phyloP scores from a whole-genome alignment of 2,888 invertebrate species.

The Diabrotica balteata region DNA sequence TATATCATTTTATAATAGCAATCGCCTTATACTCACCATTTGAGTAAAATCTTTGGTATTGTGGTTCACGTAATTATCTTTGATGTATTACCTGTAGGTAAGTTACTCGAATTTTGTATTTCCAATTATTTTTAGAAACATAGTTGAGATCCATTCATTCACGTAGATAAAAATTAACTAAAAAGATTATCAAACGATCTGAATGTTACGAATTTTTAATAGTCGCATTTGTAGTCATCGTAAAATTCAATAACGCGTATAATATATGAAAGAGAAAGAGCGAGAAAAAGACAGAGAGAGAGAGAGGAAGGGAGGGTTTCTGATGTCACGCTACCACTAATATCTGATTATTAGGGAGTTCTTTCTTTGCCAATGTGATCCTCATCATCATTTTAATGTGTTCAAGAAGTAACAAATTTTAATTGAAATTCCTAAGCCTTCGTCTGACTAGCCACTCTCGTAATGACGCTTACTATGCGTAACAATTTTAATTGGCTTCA shows the following conservation, averaged over 20 bases:
- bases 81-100: too few species aligned
- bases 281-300: slow-evolving; percentile 16
- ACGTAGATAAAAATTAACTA: too few species aligned
- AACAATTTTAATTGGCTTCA: slow-evolving; percentile 59
- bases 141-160: too few species aligned
- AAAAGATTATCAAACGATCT: too few species aligned
- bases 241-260: slow-evolving; percentile 41
- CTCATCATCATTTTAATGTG: slow-evolving; percentile 47
- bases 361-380: slow-evolving; percentile 35
- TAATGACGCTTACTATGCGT: slow-evolving; percentile 56
- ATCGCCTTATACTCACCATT: too few species aligned
- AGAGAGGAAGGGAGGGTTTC: neutral
- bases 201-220: slow-evolving; percentile 9
- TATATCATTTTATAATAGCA: too few species aligned
- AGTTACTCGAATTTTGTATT: too few species aligned
- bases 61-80: too few species aligned
- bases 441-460: slow-evolving; percentile 54
- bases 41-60: too few species aligned
- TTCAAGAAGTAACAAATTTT: slow-evolving; percentile 60
- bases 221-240: slow-evolving; percentile 12
- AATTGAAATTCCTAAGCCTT: slow-evolving; percentile 60
- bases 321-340: slow-evolving; percentile 46
- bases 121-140: too few species aligned
- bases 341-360: slow-evolving; percentile 44
- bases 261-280: slow-evolving; percentile 14